A percentile compares a stretch with the other conserved stretches of the same genome.
Evolutionary conservation across 2,888 invertebrate species (phyloP).

Genomic region (Eupithecia subumbrata): DNA sequence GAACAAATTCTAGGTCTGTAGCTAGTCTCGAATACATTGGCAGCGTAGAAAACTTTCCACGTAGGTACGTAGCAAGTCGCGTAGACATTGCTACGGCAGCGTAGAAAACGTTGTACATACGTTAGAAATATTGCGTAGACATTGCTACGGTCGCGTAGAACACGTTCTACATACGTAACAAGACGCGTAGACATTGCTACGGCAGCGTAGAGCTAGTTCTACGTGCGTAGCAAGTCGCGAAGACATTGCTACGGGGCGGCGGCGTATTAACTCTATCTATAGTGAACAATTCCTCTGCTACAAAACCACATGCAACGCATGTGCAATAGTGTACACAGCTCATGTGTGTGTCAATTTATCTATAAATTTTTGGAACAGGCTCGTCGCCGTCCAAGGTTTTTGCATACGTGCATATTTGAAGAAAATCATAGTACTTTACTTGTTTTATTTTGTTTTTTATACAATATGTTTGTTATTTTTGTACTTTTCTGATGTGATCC

Average conservation of each 20-base stretch:
- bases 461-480: not conserved
- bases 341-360: not conserved
- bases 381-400: not conserved
- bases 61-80: not conserved
- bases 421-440: not conserved
- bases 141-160: not conserved
- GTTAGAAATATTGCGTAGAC: not conserved
- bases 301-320: not conserved
- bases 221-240: constrained; percentile 8
- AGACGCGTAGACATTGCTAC: not conserved
- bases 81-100: constrained; percentile 1
- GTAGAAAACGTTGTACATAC: constrained; percentile 1
- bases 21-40: no score
- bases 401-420: not conserved
- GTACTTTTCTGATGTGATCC: not conserved
- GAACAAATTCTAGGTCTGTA: not conserved
- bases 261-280: not conserved
- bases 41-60: not conserved
- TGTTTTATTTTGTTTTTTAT: not conserved
- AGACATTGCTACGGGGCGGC: not conserved
- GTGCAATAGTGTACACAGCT: not conserved
- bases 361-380: not conserved
- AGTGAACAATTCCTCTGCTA: not conserved
- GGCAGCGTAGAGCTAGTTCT: not conserved
- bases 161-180: not conserved